A percentile compares a stretch with the other conserved stretches of the same genome.
phyloP scores from a whole-genome alignment of 2,797 vertebrate species.

The Pogoniulus pusillus region DNA sequence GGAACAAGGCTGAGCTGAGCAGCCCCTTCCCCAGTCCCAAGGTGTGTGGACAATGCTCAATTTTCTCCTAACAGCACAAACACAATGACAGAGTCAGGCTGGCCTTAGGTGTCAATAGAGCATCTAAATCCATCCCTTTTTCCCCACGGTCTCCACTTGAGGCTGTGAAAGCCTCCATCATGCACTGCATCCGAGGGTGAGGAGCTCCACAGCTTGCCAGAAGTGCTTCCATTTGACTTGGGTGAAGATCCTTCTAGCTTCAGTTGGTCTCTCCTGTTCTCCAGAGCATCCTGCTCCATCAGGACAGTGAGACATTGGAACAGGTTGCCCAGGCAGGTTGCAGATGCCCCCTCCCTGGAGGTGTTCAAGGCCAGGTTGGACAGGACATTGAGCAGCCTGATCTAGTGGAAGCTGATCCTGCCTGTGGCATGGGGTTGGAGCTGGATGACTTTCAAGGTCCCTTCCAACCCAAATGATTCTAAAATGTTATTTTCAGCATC shows the following conservation, averaged over 20 bases:
- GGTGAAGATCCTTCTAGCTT: not conserved
- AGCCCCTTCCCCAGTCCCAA: not conserved
- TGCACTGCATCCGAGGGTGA: not conserved
- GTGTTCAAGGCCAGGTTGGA: no score
- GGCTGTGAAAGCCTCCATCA: not conserved
- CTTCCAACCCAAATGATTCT: no score
- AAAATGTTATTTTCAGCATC: not conserved
- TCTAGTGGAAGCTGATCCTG: no score
- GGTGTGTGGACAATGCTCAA: not conserved
- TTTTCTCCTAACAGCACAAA: constrained; percentile 44
- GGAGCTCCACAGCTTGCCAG: not conserved
- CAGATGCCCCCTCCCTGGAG: no score
- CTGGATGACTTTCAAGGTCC: no score
- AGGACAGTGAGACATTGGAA: no score
- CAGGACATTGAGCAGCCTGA: no score
- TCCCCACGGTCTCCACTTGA: not conserved
- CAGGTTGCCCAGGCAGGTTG: no score
- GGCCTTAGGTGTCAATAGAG: not conserved
- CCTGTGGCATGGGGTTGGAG: no score
- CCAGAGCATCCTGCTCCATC: not conserved
- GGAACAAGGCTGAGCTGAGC: not conserved
- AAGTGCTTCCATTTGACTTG: not conserved
- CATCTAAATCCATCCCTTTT: not conserved
- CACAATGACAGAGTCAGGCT: not conserved
- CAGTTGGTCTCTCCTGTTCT: not conserved